phyloP scores from a whole-genome alignment of 2,113 vertebrate species.

The Melanostigma gelatinosum region DNA sequence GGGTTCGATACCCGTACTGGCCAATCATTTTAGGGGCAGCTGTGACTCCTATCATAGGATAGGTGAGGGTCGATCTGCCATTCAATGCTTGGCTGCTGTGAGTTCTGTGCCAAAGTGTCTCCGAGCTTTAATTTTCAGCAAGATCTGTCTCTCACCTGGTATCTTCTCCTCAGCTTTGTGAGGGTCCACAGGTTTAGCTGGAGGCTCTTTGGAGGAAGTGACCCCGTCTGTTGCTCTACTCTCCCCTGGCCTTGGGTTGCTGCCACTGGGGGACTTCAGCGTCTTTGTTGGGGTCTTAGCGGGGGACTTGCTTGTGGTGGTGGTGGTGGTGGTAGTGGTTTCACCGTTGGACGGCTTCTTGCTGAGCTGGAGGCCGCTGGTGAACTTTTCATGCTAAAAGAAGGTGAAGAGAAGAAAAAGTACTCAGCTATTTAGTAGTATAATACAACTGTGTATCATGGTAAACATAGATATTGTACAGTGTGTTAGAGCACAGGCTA shows the following conservation, averaged over 20 bases:
- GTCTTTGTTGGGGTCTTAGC: conserved; percentile 80
- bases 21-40: background rate
- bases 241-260: conserved; percentile 77
- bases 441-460: background rate
- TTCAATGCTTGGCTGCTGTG: too few relatives aligned
- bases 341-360: conserved; percentile 89
- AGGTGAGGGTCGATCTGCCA: too few relatives aligned
- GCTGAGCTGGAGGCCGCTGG: conserved; percentile 94
- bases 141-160: conserved; percentile 80
- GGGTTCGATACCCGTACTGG: conserved; percentile 77
- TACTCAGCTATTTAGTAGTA: background rate
- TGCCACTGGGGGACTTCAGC: conserved; percentile 77
- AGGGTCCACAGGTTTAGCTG: conserved; percentile 83
- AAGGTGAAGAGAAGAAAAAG: conserved; percentile 15
- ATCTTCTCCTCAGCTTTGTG: conserved; percentile 90
- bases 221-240: conserved; percentile 78
- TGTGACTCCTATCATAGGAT: too few relatives aligned
- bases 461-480: background rate
- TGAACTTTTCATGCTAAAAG: conserved; percentile 97
- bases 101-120: too few relatives aligned
- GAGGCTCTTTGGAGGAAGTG: conserved; percentile 70
- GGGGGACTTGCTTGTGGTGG: conserved; percentile 65
- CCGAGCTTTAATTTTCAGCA: too few relatives aligned
- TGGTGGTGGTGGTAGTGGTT: conserved; percentile 60
- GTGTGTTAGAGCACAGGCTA: background rate